Conservation (phyloP, 2,797 vertebrate species). For the Xiphorhynchus erythropygius region DNA sequence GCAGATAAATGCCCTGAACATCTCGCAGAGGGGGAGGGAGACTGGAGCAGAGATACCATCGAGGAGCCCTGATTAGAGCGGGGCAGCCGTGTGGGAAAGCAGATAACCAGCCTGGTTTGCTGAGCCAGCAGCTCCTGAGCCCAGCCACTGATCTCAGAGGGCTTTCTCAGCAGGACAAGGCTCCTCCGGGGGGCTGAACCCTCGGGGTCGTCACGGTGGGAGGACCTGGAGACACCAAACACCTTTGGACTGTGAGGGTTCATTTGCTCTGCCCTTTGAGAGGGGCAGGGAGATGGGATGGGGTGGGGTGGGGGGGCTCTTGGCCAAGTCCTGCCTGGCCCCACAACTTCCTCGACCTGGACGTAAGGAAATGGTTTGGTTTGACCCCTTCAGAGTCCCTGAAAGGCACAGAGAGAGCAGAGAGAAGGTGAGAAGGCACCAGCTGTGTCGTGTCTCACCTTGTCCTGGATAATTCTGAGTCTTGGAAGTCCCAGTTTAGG, state of each 20-base stretch:
- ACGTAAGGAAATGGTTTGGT: too few species aligned
- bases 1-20: not conserved
- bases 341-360: not conserved
- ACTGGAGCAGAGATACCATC: not conserved
- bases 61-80: not conserved
- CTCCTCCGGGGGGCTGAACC: not conserved
- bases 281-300: not conserved
- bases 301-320: not conserved
- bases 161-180: not conserved
- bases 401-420: not conserved
- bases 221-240: not conserved
- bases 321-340: not conserved
- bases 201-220: rapidly evolving
- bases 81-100: not conserved
- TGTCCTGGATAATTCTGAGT: not conserved
- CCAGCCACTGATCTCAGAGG: not conserved
- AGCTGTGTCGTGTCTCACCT: not conserved
- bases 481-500: not conserved
- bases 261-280: not conserved
- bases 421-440: not conserved
- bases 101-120: not conserved
- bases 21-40: not conserved
- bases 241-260: not conserved
- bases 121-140: conserved; percentile 20
- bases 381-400: not conserved